Percentiles rank a stretch among this genome's conserved stretches.
phyloP scores from a whole-genome alignment of 2,113 vertebrate species.

The Eclectus roratus region DNA sequence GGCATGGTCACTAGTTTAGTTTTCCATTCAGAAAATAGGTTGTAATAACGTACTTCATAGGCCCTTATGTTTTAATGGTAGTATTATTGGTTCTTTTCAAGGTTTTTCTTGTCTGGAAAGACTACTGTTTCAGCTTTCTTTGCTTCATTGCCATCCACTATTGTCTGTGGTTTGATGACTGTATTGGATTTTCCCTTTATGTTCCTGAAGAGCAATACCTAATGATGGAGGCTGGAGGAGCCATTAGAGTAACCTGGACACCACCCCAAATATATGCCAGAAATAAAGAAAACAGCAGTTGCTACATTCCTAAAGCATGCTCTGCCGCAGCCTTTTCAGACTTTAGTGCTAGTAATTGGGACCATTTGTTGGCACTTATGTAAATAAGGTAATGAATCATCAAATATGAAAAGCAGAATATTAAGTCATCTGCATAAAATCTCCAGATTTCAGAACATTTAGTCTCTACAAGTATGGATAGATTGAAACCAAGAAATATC shows the following conservation, averaged over 20 bases:
- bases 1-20: not conserved
- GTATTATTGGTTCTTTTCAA: not conserved
- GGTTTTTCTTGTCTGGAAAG: not conserved
- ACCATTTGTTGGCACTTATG: slow-evolving; percentile 8
- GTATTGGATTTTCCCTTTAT: not conserved
- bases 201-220: not conserved
- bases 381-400: slow-evolving; percentile 31
- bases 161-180: not conserved
- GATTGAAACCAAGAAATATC: not conserved
- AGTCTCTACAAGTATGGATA: not conserved
- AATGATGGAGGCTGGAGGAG: not conserved
- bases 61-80: not conserved
- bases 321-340: not conserved
- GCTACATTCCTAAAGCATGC: not conserved
- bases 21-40: not conserved
- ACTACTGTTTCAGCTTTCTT: not conserved
- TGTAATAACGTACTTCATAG: not conserved
- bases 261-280: not conserved
- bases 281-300: not conserved
- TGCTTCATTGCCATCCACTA: not conserved
- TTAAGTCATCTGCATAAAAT: slow-evolving; percentile 12
- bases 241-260: not conserved
- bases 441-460: slow-evolving; percentile 32
- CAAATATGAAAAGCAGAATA: slow-evolving; percentile 23
- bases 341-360: not conserved